Percentiles rank a stretch among this genome's conserved stretches.
These are phyloP conservation scores for Lycia hirtaria DNA, from an alignment of 2,888 invertebrate genomes.

Conservation along the genomic window DNA sequence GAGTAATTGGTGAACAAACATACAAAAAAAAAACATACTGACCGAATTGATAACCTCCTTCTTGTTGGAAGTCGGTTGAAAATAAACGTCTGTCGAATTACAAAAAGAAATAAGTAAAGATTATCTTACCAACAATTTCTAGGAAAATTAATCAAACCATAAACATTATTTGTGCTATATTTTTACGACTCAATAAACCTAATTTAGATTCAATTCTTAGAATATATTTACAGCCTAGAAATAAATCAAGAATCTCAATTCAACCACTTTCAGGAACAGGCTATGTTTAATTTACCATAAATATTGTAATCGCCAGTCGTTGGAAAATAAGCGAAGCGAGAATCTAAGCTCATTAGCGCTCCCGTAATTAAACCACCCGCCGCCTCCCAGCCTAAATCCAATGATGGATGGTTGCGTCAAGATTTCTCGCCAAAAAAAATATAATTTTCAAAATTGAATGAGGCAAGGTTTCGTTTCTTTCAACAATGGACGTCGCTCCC, in stretches of 20 bases:
- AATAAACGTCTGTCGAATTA: no score
- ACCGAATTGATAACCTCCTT: no score
- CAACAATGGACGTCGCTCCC: slow-evolving; percentile 23
- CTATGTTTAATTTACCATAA: slow-evolving; percentile 4
- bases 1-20: no score
- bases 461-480: slow-evolving; percentile 24
- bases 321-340: background rate
- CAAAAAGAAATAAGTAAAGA: no score
- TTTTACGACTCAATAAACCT: no score
- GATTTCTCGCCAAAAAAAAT: slow-evolving; percentile 49
- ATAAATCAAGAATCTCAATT: background rate
- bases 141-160: no score
- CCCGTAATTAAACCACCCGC: slow-evolving; percentile 14
- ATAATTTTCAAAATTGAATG: slow-evolving; percentile 44
- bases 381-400: slow-evolving; percentile 27
- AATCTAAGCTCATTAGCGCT: background rate
- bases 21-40: no score
- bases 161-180: no score
- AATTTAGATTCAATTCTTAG: background rate
- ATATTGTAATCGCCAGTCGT: background rate
- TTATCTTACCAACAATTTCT: no score
- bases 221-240: background rate
- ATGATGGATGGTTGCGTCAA: slow-evolving; percentile 62
- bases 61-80: no score
- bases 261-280: no score